A percentile compares a stretch with the other conserved stretches of the same genome.
Evolutionary conservation across 2,888 invertebrate genomes (phyloP).

Genomic region (Sminthurides aquaticus): DNA sequence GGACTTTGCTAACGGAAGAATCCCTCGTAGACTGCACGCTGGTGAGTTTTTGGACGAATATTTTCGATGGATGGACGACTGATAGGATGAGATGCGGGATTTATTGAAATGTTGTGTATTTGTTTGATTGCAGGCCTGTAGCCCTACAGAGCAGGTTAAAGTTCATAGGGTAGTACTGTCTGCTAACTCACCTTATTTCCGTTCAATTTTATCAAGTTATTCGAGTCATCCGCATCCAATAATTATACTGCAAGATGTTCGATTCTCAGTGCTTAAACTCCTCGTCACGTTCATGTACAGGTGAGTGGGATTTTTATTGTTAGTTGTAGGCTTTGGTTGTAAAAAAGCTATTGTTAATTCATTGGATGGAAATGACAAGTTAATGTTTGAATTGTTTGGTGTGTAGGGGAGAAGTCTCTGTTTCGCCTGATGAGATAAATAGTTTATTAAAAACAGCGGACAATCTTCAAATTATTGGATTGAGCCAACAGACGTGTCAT

Average conservation of each 20-base stretch:
- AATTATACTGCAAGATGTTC: constrained; percentile 42
- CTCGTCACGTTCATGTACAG: constrained; percentile 43
- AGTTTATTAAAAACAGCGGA: constrained; percentile 60
- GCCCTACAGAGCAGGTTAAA: constrained; percentile 40
- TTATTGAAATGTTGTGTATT: constrained; percentile 8
- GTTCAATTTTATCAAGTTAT: constrained; percentile 37
- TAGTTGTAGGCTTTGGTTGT: not conserved
- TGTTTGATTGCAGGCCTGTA: constrained; percentile 32
- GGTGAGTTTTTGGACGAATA: constrained; percentile 22
- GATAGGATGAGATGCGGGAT: not conserved
- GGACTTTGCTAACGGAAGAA: constrained; percentile 40
- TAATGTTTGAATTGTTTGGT: too few species aligned
- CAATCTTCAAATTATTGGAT: constrained; percentile 84
- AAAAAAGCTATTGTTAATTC: not conserved
- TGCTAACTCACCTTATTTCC: constrained; percentile 41
- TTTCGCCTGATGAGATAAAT: constrained; percentile 40
- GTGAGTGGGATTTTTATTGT: constrained; percentile 21
- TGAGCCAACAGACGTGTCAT: constrained; percentile 57
- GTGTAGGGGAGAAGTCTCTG: constrained; percentile 39
- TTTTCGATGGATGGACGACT: not conserved
- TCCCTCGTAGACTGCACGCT: constrained; percentile 42
- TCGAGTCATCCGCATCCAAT: constrained; percentile 42
- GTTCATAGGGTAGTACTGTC: constrained; percentile 42
- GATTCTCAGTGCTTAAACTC: constrained; percentile 39
- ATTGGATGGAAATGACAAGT: too few species aligned